Conservation (phyloP, 1,140 invertebrate genomes). For the Dryas iulia region DNA sequence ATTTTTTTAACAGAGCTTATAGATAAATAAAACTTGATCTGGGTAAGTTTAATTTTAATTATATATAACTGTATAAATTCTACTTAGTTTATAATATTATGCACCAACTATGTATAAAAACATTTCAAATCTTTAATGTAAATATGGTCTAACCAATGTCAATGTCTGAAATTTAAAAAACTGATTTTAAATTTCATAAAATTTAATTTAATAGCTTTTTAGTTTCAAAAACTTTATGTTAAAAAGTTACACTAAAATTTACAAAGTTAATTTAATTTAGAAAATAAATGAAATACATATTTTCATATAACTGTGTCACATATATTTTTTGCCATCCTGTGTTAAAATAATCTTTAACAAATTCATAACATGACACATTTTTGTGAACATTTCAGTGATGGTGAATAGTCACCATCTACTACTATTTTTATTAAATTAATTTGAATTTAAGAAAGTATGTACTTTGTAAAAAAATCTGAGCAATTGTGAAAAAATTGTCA, state of each 20-base stretch:
- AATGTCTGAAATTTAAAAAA: too few relatives aligned
- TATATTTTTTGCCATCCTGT: not conserved
- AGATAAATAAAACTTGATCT: not conserved
- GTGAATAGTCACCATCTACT: too few relatives aligned
- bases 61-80: not conserved
- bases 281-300: not conserved
- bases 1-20: not conserved
- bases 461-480: not conserved
- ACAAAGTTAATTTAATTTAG: not conserved
- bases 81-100: not conserved
- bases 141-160: not conserved
- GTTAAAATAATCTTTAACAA: too few relatives aligned
- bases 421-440: not conserved
- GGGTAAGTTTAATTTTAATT: not conserved
- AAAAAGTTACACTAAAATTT: not conserved
- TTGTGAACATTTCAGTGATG: not conserved
- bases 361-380: not conserved
- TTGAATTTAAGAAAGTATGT: not conserved
- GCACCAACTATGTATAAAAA: not conserved
- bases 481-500: not conserved
- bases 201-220: not conserved
- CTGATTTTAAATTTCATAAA: too few relatives aligned
- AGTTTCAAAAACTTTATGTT: not conserved
- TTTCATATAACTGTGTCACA: not conserved
- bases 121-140: not conserved